phyloP scores from a whole-genome alignment of 2,888 invertebrate genomes.

The Drosophila nr. perissopoda region DNA sequence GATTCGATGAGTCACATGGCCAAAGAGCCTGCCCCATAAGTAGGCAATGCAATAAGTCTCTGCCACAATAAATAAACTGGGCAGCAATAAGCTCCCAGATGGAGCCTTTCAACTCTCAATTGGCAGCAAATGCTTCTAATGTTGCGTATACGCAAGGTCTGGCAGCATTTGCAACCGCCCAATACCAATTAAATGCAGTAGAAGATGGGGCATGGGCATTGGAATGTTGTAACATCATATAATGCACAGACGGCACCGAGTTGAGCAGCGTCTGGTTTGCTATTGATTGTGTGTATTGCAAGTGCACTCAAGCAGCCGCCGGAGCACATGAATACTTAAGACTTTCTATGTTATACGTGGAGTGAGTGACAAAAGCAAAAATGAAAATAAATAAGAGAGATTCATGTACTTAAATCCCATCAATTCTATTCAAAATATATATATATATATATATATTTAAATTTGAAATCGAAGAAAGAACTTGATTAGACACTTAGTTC shows the following conservation, averaged over 20 bases:
- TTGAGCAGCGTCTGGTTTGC: conserved; percentile 9
- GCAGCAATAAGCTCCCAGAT: neutral
- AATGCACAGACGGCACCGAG: neutral
- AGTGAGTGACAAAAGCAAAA: neutral
- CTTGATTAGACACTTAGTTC: neutral
- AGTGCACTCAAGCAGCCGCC: conserved; percentile 41
- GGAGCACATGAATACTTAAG: conserved; percentile 9
- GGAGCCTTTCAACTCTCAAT: conserved; percentile 3
- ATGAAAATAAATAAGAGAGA: neutral
- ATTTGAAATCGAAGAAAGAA: neutral
- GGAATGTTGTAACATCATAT: conserved; percentile 1
- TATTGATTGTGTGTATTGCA: conserved; percentile 60
- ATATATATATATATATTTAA: neutral
- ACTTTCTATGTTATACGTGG: neutral
- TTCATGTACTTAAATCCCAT: neutral
- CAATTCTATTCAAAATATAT: neutral
- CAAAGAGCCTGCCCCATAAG: neutral
- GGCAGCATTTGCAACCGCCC: conserved; percentile 3
- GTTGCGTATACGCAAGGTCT: conserved; percentile 31
- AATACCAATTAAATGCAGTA: conserved; percentile 3
- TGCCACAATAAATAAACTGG: neutral
- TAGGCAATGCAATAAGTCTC: conserved; percentile 17
- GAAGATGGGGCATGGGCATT: neutral
- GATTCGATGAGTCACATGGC: conserved; percentile 18
- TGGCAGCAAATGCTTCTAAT: conserved; percentile 1